Evolutionary conservation across 2,888 invertebrate genomes (phyloP).

Genomic region (Callinectes sapidus): DNA sequence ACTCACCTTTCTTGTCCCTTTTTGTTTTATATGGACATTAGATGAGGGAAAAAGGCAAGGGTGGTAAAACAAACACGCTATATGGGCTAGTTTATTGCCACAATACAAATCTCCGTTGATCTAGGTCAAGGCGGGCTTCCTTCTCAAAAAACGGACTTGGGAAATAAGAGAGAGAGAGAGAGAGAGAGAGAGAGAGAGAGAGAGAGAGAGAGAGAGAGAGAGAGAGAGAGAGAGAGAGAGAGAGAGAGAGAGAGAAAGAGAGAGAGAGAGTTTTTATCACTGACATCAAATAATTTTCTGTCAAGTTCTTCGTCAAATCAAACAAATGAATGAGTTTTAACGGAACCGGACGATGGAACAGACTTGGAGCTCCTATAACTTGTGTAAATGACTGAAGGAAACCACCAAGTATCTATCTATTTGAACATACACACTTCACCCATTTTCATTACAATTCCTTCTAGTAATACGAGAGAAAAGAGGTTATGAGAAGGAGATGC

Average conservation of each 20-base stretch:
- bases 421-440: neutral
- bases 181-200: constrained; percentile 33
- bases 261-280: neutral
- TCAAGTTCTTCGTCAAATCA: neutral
- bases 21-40: neutral
- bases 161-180: constrained; percentile 24
- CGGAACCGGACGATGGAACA: neutral
- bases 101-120: constrained; percentile 64
- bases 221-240: constrained; percentile 20
- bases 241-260: neutral
- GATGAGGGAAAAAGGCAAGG: neutral
- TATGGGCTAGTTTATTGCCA: constrained; percentile 66
- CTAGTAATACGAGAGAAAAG: neutral
- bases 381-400: neutral
- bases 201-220: neutral
- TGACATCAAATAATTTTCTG: neutral
- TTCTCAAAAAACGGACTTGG: constrained; percentile 35
- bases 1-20: neutral
- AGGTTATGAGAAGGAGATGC: neutral
- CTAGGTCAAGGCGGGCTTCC: constrained; percentile 49
- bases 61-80: constrained; percentile 13
- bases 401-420: neutral
- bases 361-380: neutral
- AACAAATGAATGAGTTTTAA: neutral
- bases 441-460: neutral